Evolutionary conservation across 1,140 invertebrate genomes (phyloP).

Genomic region (Pteromalus puparum): DNA sequence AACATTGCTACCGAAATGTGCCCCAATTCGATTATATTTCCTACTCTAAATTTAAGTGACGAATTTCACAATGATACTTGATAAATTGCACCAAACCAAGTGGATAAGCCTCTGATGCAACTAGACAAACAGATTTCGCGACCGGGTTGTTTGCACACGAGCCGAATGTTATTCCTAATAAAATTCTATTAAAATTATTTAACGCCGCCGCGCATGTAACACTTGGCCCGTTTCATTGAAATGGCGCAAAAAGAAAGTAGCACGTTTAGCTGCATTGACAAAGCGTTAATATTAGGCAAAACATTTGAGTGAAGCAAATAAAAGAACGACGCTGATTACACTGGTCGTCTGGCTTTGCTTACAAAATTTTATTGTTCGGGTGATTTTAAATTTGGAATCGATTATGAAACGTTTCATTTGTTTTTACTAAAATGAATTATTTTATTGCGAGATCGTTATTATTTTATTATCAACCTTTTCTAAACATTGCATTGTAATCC

Average conservation of each 20-base stretch:
- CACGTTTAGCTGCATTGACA: constrained; percentile 1
- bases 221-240: background rate
- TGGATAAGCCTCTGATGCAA: background rate
- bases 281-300: background rate
- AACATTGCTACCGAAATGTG: background rate
- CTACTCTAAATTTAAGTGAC: background rate
- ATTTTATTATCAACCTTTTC: too few species aligned
- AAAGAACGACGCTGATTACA: background rate
- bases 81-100: background rate
- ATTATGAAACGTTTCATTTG: too few species aligned
- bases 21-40: background rate
- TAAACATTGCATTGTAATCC: too few species aligned
- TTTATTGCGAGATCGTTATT: too few species aligned
- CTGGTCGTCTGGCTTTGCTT: background rate
- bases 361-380: too few species aligned
- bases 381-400: too few species aligned
- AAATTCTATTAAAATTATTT: constrained; percentile 9
- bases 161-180: background rate
- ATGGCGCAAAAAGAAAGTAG: background rate
- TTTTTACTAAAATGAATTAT: background rate
- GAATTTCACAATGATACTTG: background rate
- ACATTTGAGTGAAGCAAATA: background rate
- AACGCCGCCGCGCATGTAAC: background rate
- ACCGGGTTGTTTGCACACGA: background rate
- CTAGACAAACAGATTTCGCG: background rate